Evolutionary conservation across 2,888 invertebrate genomes (phyloP).

Genomic region (Diachrysia chrysitis): DNA sequence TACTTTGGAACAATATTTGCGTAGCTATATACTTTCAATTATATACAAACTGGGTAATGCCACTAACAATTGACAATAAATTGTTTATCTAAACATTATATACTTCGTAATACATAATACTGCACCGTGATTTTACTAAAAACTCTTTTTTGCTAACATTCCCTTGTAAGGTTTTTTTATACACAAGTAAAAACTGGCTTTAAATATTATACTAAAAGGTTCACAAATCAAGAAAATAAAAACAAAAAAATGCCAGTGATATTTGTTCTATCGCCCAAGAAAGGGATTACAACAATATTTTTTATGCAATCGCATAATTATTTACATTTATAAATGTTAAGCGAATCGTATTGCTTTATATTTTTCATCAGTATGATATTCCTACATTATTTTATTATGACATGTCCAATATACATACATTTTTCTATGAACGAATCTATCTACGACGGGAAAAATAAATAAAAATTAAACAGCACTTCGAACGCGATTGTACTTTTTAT

Average conservation of each 20-base stretch:
- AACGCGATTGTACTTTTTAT: slow-evolving; percentile 59
- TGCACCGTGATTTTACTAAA: slow-evolving; percentile 58
- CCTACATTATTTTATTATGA: slow-evolving; percentile 53
- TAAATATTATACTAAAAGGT: background rate
- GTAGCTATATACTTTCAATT: slow-evolving; percentile 53
- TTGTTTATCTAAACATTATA: slow-evolving; percentile 59
- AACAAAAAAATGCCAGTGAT: slow-evolving; percentile 12
- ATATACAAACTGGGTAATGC: slow-evolving; percentile 64
- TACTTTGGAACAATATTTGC: slow-evolving; percentile 52
- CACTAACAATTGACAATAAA: slow-evolving; percentile 78
- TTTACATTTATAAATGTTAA: slow-evolving; percentile 71
- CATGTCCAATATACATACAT: slow-evolving; percentile 62
- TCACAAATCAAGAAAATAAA: slow-evolving; percentile 10
- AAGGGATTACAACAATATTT: slow-evolving; percentile 62
- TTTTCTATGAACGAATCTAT: slow-evolving; percentile 52
- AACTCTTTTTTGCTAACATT: slow-evolving; percentile 14
- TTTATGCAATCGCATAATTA: slow-evolving; percentile 65
- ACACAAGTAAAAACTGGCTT: slow-evolving; percentile 1
- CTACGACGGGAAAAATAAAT: slow-evolving; percentile 42
- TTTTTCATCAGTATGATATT: slow-evolving; percentile 50
- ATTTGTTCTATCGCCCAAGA: slow-evolving; percentile 65
- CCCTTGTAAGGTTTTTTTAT: slow-evolving; percentile 33
- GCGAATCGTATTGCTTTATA: slow-evolving; percentile 82
- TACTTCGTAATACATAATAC: slow-evolving; percentile 61
- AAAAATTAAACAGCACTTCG: slow-evolving; percentile 44